A percentile compares a stretch with the other conserved stretches of the same genome.
These are phyloP conservation scores for Mionectes olivaceus DNA, from an alignment of 2,797 vertebrate species.

Conservation along the genomic window DNA sequence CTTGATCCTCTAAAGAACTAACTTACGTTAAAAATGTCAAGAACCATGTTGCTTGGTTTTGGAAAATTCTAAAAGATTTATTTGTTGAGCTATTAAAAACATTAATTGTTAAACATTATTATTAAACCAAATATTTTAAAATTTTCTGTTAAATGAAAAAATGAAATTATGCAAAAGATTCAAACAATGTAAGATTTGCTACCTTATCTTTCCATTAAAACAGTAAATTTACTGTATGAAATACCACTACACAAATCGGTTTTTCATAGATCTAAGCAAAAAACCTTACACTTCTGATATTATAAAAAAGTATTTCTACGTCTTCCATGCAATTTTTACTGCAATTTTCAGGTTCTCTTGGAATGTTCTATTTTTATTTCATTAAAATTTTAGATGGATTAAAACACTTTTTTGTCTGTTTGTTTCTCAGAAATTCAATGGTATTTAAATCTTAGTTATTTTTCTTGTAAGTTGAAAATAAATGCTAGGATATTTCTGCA, in stretches of 20 bases:
- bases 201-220: neutral
- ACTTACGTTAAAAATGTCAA: neutral
- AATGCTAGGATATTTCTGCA: neutral
- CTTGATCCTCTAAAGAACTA: neutral
- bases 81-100: neutral
- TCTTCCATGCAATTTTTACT: neutral
- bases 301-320: neutral
- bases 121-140: neutral
- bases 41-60: neutral
- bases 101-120: no score
- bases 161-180: neutral
- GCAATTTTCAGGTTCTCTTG: neutral
- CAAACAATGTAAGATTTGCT: neutral
- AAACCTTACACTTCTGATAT: rapidly evolving
- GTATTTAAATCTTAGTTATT: neutral
- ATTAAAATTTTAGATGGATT: neutral
- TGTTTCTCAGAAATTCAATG: neutral
- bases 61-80: neutral
- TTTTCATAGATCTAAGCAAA: neutral
- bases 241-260: neutral
- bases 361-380: neutral
- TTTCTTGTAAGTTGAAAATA: neutral
- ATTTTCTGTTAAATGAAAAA: neutral
- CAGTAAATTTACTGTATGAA: neutral
- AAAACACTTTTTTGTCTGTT: neutral